Base-by-base conservation (phyloP, 2,797 vertebrate species). In the Gallinago nigripennis region DNA sequence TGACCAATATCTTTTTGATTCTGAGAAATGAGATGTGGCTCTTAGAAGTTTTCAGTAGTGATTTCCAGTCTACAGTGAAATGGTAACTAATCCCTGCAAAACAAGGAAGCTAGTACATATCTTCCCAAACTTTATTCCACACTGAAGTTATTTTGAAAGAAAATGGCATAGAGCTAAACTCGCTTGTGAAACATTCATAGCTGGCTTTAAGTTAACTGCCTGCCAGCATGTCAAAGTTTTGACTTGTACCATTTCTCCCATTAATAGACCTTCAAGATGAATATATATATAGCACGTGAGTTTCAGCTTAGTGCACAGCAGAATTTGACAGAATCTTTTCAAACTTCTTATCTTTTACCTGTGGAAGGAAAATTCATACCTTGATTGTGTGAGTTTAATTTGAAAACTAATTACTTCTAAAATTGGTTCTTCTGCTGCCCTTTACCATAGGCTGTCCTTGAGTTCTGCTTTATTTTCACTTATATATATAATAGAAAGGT, bases 391-490 rank as follows among this genome's bases (percentile, higher is more conserved):
- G 35, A 83, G 16, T 83, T 60, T 72, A 70, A 64, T 92, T 53
- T 91, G 82, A 95, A 96, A 97, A 77, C 8, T 8, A 90, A 68
- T 82, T 95, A 81, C 35, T 88, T 93, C 46, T 69, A 81, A 92
- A 94, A 92, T 58, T 28, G 35, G 12, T 76, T 96, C 41, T 94
- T 19, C 24, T 94, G 12, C n/a, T 96, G 60, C 31, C 39, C 30
- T 96, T 96, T 93, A 75, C 33, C 28, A 17, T 90, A 17, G 46
- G 35, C 93, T 95, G 30, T 88, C 43, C 48, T 12, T 31, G 19
- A 64, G 12, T 5, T 78, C 61, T 91, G 11, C 16, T 66, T 50
- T 61, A 58, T 63, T 87, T 84, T 78, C 68, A 43, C 5, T 65
- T 57, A 17, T 41, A n/a, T 57, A 80, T 92, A 50, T 72, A 80